Base-by-base conservation (phyloP, 2,113 vertebrate species). In the Dermatemys mawii region DNA sequence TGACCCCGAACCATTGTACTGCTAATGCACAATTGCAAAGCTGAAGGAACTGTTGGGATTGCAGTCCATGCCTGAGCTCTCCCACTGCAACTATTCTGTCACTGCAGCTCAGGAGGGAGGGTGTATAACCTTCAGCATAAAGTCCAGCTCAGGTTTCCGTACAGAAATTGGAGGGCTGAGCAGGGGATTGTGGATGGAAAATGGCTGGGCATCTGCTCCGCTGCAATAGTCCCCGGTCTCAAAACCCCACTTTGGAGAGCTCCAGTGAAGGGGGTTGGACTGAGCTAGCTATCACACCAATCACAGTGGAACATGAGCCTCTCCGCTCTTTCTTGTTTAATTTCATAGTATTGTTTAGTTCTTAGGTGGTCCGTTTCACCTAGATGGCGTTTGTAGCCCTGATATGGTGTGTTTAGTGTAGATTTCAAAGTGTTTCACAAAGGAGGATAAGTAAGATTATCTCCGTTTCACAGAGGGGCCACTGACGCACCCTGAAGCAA, bases 1-100 rank as follows among this genome's bases (percentile, higher is more conserved):
- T 38, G 22, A 4, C 8, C 2, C 38, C 32, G 16, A 9, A 26
- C 48, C n/a, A 12, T 3, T n/a, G 12, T 67, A 19, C 50, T 60
- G 1, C 7, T 1, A 5, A 38, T 26, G 46, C 29, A 63, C 38
- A 10, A 3, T 21, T 73, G 44, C 29, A 73, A n/a, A 84, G 48
- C 2, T 29, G 14, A 54, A 14, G 7, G 19, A 26, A 38, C 0
- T 0, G 29, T 35, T 78, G 6, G 63, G 63, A 38, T n/a, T n/a
- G 35, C 9, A 53, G 1, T 70, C 79, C 50, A 19, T 70, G 27
- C 0, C 5, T 10, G 22, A 46, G 5, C 4, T 81, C 11, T 10
- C 85, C 17, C 2, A 2, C 2, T 14, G 32, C 32, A 35, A 67
- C 60, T 67, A 21, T 67, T 67, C 44, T 51, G 46, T 32, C 73